A percentile compares a stretch with the other conserved stretches of the same genome.
These are phyloP conservation scores for Drosophila kokeensis DNA, from an alignment of 2,888 invertebrate species.

Conservation along the genomic window DNA sequence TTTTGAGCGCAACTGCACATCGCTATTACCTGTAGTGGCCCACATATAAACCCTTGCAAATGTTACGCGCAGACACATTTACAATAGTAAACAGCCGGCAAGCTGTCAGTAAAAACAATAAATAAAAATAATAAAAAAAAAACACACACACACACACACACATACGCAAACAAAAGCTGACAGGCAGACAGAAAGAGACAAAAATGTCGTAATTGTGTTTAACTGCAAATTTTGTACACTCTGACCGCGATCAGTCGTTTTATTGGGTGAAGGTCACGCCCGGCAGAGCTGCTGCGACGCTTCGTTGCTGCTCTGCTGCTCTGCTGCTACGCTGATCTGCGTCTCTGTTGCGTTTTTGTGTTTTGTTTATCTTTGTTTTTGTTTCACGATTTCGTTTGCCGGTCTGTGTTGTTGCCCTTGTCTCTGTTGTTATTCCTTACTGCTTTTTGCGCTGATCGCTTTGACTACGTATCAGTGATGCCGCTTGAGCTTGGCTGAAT, in stretches of 20 bases:
- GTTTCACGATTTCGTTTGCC: constrained; percentile 23
- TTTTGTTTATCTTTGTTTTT: constrained; percentile 29
- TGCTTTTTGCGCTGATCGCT: constrained; percentile 27
- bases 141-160: not conserved
- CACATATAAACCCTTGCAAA: not conserved
- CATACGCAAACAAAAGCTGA: not conserved
- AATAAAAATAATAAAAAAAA: not conserved
- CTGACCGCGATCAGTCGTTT: constrained; percentile 66
- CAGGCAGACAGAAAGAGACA: constrained; percentile 19
- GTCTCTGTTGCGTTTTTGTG: constrained; percentile 21
- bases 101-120: constrained; percentile 15
- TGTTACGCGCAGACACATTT: not conserved
- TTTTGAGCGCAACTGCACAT: not conserved
- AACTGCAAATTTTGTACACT: constrained; percentile 68
- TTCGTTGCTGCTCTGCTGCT: constrained; percentile 37
- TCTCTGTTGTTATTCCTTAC: constrained; percentile 13
- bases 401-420: constrained; percentile 22
- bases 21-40: not conserved
- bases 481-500: not conserved
- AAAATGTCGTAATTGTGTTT: constrained; percentile 64
- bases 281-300: constrained; percentile 37
- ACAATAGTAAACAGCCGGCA: constrained; percentile 16
- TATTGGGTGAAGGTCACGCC: constrained; percentile 75
- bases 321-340: constrained; percentile 31
- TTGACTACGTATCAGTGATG: constrained; percentile 17